A percentile compares a stretch with the other conserved stretches of the same genome.
phyloP scores from a whole-genome alignment of 2,113 vertebrate species.

The Aix galericulata region DNA sequence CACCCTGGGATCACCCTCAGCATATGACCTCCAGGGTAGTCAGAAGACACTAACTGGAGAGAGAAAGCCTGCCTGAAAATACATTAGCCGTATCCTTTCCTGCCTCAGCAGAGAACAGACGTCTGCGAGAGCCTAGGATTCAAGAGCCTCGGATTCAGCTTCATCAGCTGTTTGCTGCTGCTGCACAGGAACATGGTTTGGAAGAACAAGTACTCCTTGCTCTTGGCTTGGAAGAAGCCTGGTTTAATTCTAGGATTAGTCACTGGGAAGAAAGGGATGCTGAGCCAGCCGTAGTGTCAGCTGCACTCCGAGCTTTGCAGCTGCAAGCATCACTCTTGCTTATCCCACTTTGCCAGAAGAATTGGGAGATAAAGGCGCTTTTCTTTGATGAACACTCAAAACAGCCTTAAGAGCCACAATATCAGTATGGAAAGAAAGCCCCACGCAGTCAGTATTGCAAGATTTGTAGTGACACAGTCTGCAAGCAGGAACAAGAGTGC shows the following conservation, averaged over 20 bases:
- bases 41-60: not conserved
- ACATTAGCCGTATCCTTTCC: not conserved
- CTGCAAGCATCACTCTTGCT: not conserved
- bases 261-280: not conserved
- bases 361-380: constrained; percentile 2
- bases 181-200: not conserved
- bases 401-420: not conserved
- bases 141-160: not conserved
- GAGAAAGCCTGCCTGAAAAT: not conserved
- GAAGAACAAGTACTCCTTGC: not conserved
- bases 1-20: not conserved
- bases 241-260: not conserved
- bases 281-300: constrained; percentile 4
- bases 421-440: not conserved
- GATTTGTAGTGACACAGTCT: not conserved
- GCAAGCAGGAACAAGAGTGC: not conserved
- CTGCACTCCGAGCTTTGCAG: constrained; percentile 1
- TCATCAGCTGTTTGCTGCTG: not conserved
- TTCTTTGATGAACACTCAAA: not conserved
- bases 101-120: not conserved
- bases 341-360: not conserved
- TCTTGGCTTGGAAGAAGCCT: not conserved
- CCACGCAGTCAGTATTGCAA: not conserved
- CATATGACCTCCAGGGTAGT: not conserved
- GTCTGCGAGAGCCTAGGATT: not conserved